Percentiles rank a stretch among this genome's conserved stretches.
phyloP scores from a whole-genome alignment of 2,113 vertebrate species.

The Ceyx melanurus region DNA sequence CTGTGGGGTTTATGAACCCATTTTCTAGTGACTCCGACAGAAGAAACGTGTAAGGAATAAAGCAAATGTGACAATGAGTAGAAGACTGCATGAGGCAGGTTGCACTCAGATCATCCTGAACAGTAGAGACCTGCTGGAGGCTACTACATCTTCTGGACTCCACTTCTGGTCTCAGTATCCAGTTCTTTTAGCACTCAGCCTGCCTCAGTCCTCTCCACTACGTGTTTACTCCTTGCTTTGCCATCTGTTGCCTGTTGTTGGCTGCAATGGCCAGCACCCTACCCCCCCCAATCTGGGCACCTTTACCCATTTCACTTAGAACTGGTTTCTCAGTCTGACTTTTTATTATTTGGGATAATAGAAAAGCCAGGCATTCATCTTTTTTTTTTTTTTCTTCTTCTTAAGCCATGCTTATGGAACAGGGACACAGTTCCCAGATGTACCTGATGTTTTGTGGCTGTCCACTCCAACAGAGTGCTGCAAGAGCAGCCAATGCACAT shows the following conservation, averaged over 20 bases:
- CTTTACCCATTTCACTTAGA: neutral
- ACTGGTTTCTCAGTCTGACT: neutral
- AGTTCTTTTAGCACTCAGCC: neutral
- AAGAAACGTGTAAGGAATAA: neutral
- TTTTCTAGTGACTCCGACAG: neutral
- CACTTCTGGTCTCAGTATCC: accelerated
- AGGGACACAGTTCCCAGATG: accelerated
- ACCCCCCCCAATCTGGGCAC: neutral
- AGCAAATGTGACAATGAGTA: neutral
- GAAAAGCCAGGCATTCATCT: neutral
- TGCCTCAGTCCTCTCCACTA: neutral
- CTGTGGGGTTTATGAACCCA: neutral
- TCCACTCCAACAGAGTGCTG: neutral
- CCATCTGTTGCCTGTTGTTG: neutral
- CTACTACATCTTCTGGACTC: neutral
- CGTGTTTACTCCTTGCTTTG: neutral
- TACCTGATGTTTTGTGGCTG: neutral
- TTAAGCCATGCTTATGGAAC: neutral
- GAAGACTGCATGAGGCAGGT: neutral
- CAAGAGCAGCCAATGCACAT: neutral
- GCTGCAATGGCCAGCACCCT: neutral
- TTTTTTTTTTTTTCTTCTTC: neutral
- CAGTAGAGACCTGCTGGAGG: neutral
- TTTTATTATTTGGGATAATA: neutral
- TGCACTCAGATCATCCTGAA: neutral